These are phyloP conservation scores for Lutjanus erythropterus DNA, from an alignment of 2,113 vertebrate species.

Conservation along the genomic window DNA sequence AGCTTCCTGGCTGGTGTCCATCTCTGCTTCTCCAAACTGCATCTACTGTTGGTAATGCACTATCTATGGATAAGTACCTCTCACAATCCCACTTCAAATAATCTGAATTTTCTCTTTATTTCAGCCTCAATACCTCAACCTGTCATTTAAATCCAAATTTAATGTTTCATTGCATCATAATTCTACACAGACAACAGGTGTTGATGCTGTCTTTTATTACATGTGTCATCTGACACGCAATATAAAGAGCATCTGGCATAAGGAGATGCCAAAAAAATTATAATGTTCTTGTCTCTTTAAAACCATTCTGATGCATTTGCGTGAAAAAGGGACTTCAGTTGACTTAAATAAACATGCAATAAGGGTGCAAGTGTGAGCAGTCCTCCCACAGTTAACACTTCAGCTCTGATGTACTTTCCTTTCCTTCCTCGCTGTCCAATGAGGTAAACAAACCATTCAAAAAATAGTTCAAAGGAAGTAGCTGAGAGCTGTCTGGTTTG, in stretches of 20 bases:
- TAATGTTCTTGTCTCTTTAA: background rate
- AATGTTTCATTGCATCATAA: background rate
- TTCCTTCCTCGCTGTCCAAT: background rate
- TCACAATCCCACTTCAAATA: too few species aligned
- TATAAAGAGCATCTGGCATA: background rate
- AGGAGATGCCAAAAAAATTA: background rate
- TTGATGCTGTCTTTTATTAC: too few species aligned
- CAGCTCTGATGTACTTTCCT: background rate
- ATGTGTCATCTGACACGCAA: background rate
- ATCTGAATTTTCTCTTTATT: too few species aligned
- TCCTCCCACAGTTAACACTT: too few species aligned
- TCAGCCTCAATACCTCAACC: background rate
- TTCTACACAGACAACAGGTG: slow-evolving; percentile 28
- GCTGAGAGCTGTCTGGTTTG: slow-evolving; percentile 14
- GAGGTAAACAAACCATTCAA: slow-evolving; percentile 6
- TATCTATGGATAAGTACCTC: too few species aligned
- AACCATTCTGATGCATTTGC: background rate
- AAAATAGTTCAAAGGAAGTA: slow-evolving; percentile 1
- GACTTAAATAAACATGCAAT: background rate
- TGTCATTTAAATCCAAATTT: background rate
- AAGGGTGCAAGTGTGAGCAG: background rate
- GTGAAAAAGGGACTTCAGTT: background rate
- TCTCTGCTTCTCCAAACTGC: too few species aligned
- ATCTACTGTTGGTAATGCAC: too few species aligned
- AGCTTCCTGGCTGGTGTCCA: too few species aligned